Conservation (phyloP, 2,797 vertebrate species). For the Agapornis canus region DNA sequence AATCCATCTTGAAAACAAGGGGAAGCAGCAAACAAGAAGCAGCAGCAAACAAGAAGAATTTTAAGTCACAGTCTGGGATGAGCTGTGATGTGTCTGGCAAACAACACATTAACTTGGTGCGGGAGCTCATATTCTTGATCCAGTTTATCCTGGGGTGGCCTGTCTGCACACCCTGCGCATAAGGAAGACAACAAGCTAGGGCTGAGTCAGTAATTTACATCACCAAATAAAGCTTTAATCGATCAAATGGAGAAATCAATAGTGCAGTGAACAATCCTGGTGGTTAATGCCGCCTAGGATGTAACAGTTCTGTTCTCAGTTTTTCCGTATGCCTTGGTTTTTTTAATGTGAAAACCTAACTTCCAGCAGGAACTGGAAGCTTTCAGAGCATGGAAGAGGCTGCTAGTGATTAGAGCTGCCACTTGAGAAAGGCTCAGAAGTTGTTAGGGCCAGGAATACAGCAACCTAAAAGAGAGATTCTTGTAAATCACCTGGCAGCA, state of each 20-base stretch:
- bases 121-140: background rate
- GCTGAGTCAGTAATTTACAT: background rate
- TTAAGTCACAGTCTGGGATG: background rate
- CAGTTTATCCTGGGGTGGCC: background rate
- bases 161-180: accelerated
- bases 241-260: constrained; percentile 48
- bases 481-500: background rate
- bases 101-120: background rate
- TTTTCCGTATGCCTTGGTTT: background rate
- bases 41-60: background rate
- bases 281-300: background rate
- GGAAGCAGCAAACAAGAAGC: background rate
- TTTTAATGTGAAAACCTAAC: background rate
- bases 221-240: constrained; percentile 5
- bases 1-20: background rate
- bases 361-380: background rate
- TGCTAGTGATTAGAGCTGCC: background rate
- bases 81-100: background rate
- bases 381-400: background rate
- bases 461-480: background rate
- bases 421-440: background rate
- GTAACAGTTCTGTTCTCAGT: background rate
- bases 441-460: background rate
- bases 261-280: background rate
- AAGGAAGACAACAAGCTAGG: background rate